Evolutionary conservation across 2,113 vertebrate species (phyloP), one percentile per base, ranked within the genome.

Genomic region (Phyllopteryx taeniolatus): DNA sequence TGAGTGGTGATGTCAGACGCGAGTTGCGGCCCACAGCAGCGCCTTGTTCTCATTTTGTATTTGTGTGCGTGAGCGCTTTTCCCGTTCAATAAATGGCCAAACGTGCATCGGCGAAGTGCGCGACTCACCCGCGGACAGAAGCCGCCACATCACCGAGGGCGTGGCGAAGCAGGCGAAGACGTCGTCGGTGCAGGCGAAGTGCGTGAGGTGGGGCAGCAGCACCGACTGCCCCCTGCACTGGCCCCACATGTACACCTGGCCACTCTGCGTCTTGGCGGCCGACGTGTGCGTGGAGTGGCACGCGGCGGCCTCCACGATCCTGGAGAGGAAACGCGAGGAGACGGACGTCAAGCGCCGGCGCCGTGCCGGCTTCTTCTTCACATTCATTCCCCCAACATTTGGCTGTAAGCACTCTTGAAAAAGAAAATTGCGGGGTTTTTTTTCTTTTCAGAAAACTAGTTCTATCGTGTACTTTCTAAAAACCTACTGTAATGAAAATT

Each of bases 141-240:
- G 90, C 49, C 94, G 91, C 96, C 96, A 97, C 72, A 94, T 94
- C 33, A 96, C 94, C 0, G 95, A 91, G 0, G 96, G 96, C 0
- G 92, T 93, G 66, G 95, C 94, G 17, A 96, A 96, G 92, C 95
- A 96, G 44, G 94, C 95, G 4, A 97, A 97, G 69, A 95, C 94
- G 0, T 96, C 95, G 0, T 97, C 95, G 0, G 94, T 96, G 91
- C 93, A 93, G 85, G 84, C 80, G 77, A 96, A 94, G 90, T 95
- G 93, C 0, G 95, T 96, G 84, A 94, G 93, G 79, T 94, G 92
- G 0, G 96, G 96, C 59, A 93, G 80, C 8, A 92, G 83, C 12
- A 96, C 82, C 0, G 93, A 93, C 88, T 97, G 96, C 12, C 95
- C 94, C 44, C 93, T 91, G 81, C 96, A 97, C 81, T 94, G 93